These are phyloP conservation scores for Piprites chloris DNA, from an alignment of 2,113 vertebrate species.

Conservation along the genomic window DNA sequence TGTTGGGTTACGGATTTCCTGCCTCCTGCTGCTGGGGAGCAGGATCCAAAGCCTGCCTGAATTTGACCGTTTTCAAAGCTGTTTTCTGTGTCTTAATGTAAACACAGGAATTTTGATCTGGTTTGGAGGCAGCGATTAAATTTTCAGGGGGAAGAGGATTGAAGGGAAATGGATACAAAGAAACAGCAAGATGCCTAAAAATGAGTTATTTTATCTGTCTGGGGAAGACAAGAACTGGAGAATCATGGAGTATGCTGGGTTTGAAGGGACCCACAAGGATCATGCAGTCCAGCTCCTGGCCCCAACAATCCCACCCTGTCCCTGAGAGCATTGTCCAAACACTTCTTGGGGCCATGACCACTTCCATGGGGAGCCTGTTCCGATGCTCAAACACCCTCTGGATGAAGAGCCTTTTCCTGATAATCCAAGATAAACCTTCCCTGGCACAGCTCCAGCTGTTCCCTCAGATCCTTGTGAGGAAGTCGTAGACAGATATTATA, in stretches of 20 bases:
- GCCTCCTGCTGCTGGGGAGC: not conserved
- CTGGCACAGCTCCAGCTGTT: not conserved
- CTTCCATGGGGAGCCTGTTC: not conserved
- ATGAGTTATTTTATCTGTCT: not conserved
- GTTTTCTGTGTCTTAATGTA: not conserved
- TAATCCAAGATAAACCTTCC: not conserved
- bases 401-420: not conserved
- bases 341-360: not conserved
- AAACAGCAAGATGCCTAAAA: not conserved
- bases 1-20: not conserved
- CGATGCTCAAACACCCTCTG: not conserved
- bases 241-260: not conserved
- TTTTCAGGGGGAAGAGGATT: not conserved
- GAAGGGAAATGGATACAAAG: not conserved
- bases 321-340: accelerated
- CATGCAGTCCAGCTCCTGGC: not conserved
- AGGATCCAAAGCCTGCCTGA: not conserved
- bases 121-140: not conserved
- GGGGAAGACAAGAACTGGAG: not conserved
- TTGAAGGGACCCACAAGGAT: not conserved
- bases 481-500: not conserved
- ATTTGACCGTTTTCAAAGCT: not conserved
- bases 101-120: not conserved
- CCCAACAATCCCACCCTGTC: not conserved
- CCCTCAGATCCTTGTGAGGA: not conserved